phyloP scores from a whole-genome alignment of 1,140 invertebrate genomes.

The Pseudomyrmex sp. region DNA sequence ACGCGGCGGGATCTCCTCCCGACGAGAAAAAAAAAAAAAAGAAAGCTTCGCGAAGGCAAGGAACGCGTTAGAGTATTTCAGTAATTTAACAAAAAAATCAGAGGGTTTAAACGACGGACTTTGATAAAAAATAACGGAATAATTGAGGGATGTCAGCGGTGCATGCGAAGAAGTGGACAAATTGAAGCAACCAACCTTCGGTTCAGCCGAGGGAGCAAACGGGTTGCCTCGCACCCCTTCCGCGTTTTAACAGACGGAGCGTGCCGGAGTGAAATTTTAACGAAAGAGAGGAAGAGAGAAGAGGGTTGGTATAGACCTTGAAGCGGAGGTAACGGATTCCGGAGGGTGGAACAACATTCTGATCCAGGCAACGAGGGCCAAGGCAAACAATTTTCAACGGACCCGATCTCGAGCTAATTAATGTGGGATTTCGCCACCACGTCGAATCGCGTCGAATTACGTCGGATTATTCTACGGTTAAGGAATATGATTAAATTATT shows the following conservation, averaged over 20 bases:
- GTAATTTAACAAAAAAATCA: neutral
- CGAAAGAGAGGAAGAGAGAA: neutral
- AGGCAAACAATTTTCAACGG: constrained; percentile 79
- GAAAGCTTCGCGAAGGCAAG: too few relatives aligned
- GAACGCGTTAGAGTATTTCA: neutral
- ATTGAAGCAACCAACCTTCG: constrained; percentile 16
- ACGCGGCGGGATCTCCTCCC: neutral
- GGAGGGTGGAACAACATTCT: constrained; percentile 44
- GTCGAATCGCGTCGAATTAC: constrained; percentile 50
- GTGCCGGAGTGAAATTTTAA: constrained; percentile 29
- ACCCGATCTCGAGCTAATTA: constrained; percentile 81
- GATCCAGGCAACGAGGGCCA: constrained; percentile 67
- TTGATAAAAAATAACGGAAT: constrained; percentile 31
- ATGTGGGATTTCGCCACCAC: constrained; percentile 75
- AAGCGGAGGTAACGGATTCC: constrained; percentile 39
- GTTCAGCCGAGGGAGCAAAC: neutral
- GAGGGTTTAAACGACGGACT: neutral
- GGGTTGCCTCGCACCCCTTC: neutral
- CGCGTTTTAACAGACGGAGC: constrained; percentile 1
- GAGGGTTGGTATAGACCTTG: constrained; percentile 4
- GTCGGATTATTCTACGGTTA: constrained; percentile 40
- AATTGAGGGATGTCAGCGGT: constrained; percentile 30
- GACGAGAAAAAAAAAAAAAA: too few relatives aligned
- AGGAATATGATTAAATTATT: constrained; percentile 10
- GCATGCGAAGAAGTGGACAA: constrained; percentile 44